Conservation (phyloP, 30 jellyfish, hydroid and myxozoan genomes). For the Chrysaora quinquecirrha region DNA sequence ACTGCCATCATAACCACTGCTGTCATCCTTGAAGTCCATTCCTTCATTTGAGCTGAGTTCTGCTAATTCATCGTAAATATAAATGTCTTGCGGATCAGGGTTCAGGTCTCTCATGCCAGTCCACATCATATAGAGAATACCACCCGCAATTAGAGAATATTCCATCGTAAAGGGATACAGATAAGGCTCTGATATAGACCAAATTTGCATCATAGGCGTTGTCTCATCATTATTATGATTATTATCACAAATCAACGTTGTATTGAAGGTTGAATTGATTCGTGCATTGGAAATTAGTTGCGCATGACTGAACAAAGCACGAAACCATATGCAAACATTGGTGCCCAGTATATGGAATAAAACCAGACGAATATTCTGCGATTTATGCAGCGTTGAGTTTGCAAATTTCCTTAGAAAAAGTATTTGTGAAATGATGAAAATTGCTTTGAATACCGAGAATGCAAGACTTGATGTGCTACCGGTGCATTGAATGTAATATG, state of each 20-base stretch:
- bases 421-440: constrained; percentile 78
- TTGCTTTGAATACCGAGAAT: constrained; percentile 84
- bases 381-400: constrained; percentile 91
- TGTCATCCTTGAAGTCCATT: constrained; percentile 86
- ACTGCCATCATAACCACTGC: constrained; percentile 92
- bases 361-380: constrained; percentile 91
- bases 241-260: constrained; percentile 64
- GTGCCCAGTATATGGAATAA: constrained; percentile 94
- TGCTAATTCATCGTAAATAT: constrained; percentile 86
- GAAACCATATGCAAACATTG: constrained; percentile 94
- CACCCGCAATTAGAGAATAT: constrained; percentile 92
- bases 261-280: neutral
- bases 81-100: constrained; percentile 97
- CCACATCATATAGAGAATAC: constrained; percentile 96
- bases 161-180: constrained; percentile 96
- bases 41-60: constrained; percentile 71
- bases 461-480: constrained; percentile 75
- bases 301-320: constrained; percentile 92
- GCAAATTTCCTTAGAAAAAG: constrained; percentile 90
- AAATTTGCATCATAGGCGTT: constrained; percentile 86
- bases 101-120: constrained; percentile 94
- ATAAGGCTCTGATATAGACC: constrained; percentile 93
- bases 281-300: constrained; percentile 45
- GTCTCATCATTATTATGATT: constrained; percentile 17
- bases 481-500: constrained; percentile 84